Evolutionary conservation across 2,113 vertebrate species (phyloP), one percentile per base, ranked within the genome.

Genomic region (Malurus alboscapulatus): DNA sequence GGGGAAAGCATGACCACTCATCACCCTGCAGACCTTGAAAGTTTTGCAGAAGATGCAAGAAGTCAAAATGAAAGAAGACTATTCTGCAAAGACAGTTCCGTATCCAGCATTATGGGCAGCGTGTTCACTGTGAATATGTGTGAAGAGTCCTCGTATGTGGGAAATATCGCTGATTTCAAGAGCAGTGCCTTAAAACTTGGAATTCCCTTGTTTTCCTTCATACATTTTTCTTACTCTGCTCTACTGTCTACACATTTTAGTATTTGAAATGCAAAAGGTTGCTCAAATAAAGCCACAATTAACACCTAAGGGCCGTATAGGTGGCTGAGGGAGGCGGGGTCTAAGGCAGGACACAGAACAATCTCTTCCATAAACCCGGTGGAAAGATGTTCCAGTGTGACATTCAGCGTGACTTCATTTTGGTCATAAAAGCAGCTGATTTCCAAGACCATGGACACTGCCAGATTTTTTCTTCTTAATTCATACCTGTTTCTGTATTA

Each of bases 391-490:
- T 79, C 76, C 81, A 59, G 22, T 32, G 61, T 66, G 87, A 87
- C 85, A 80, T 66, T 88, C 71, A 73, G 78, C 44, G 45, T 71
- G 88, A 92, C 76, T 84, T 93, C 84, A 87, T 82, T 94, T 94
- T 54, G 74, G 85, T 95, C 83, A 66, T 80, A 71, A 91, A 93
- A 96, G 29, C 47, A 80, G n/a, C 51, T 3, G 9, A 59, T 67
- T 80, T 92, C 72, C 73, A 74, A 89, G 71, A 74, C 84, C 36
- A 45, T 1, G 20, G 63, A 27, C 47, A 51, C 16, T 76, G 87
- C 44, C 90, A 77, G 67, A 26, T 71, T 85, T 85, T 89, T 87
- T 65, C 38, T 36, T 74, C 67, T 87, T 76, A 51, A 62, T 88
- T 88, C 79, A 80, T 47, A 94, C 40, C 79, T 51, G 34, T 66